Conservation (phyloP, 2,113 vertebrate genomes). For the Cebidichthys violaceus region DNA sequence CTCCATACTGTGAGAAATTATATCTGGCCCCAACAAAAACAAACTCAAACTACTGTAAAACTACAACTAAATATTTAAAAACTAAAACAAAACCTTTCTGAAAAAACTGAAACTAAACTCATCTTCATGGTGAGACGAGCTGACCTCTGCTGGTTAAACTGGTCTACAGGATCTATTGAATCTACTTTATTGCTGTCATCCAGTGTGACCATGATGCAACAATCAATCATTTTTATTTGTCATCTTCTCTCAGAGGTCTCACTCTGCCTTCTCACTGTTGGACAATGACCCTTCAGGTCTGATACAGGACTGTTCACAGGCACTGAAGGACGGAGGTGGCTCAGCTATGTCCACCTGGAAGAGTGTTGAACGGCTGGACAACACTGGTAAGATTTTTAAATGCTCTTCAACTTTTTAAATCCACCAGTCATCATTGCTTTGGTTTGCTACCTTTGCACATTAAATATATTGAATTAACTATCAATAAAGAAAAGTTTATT, state of each 20-base stretch:
- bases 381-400: slow-evolving; percentile 83
- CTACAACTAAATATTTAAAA: too few relatives aligned
- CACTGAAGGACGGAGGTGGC: slow-evolving; percentile 70
- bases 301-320: slow-evolving; percentile 27
- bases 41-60: not conserved
- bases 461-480: not conserved
- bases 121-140: not conserved
- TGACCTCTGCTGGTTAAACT: slow-evolving; percentile 57
- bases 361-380: slow-evolving; percentile 88
- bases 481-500: not conserved
- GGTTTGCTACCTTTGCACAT: not conserved
- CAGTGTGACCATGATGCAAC: not conserved
- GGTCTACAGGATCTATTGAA: not conserved
- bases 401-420: not conserved
- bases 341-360: slow-evolving; percentile 86
- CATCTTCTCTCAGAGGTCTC: slow-evolving; percentile 68
- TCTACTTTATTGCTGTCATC: not conserved
- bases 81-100: too few relatives aligned
- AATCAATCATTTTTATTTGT: not conserved
- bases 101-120: not conserved
- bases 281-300: slow-evolving; percentile 48
- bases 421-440: not conserved
- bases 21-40: too few relatives aligned
- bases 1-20: too few relatives aligned
- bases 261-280: slow-evolving; percentile 72